Evolutionary conservation across 2,888 invertebrate species (phyloP).

Genomic region (Uropetala carovei): DNA sequence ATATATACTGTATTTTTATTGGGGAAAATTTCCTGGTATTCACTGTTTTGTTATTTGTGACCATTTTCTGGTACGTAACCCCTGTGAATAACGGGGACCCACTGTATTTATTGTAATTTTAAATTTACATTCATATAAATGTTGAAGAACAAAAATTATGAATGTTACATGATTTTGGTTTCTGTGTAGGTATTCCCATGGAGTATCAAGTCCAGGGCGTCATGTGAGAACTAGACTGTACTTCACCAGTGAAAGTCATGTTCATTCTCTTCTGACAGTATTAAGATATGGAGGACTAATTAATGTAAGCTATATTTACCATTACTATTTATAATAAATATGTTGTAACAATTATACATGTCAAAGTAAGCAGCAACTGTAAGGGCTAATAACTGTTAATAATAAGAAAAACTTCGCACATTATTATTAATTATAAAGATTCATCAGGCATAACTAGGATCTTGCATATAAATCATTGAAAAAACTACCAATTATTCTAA

Average conservation of each 20-base stretch:
- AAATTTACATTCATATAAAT: not conserved
- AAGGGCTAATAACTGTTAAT: not conserved
- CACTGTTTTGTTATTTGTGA: no score
- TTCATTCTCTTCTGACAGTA: constrained; percentile 97
- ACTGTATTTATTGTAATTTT: constrained; percentile 21
- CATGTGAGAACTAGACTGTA: constrained; percentile 99
- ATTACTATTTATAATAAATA: not conserved
- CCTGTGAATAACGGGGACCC: no score
- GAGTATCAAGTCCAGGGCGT: constrained; percentile 97
- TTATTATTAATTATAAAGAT: no score
- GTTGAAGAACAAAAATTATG: no score
- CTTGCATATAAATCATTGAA: no score
- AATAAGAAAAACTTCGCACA: not conserved
- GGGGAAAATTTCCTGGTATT: no score
- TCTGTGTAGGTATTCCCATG: constrained; percentile 89
- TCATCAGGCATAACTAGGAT: no score
- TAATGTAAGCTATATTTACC: constrained; percentile 80
- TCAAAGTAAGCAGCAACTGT: not conserved
- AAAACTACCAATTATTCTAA: no score
- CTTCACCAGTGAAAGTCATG: constrained; percentile 99
- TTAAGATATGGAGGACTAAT: constrained; percentile 94
- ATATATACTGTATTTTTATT: no score
- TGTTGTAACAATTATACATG: not conserved
- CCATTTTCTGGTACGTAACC: no score
- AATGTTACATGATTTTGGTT: not conserved